Percentiles rank a stretch among this genome's conserved stretches.
Conservation (phyloP, 2,888 invertebrate species). For the Limnephilus auricula region DNA sequence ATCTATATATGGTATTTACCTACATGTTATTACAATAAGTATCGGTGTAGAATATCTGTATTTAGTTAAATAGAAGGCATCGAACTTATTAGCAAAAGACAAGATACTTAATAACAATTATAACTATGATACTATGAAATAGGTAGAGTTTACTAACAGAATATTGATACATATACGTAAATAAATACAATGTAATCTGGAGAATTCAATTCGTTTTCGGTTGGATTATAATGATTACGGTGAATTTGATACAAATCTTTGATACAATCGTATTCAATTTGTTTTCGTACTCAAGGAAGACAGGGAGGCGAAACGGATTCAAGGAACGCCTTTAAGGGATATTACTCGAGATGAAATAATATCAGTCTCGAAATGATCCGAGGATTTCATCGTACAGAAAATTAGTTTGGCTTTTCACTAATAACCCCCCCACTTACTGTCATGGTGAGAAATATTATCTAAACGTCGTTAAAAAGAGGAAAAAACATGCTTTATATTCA, state of each 20-base stretch:
- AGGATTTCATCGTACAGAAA: background rate
- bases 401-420: background rate
- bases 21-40: background rate
- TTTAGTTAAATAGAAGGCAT: too few relatives aligned
- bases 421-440: background rate
- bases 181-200: background rate
- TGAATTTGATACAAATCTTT: background rate
- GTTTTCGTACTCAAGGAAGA: background rate
- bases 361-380: background rate
- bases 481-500: too few relatives aligned
- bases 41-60: too few relatives aligned
- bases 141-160: background rate
- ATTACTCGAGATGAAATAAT: background rate
- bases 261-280: background rate
- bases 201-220: background rate
- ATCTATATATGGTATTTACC: background rate
- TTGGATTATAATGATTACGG: background rate
- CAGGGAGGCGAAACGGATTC: background rate
- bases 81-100: background rate
- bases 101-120: background rate
- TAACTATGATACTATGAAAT: background rate
- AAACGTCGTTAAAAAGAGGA: too few relatives aligned
- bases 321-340: too few relatives aligned
- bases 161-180: background rate
- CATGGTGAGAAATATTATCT: too few relatives aligned